phyloP scores from a whole-genome alignment of 2,797 vertebrate genomes.

The Myotis planiceps region DNA sequence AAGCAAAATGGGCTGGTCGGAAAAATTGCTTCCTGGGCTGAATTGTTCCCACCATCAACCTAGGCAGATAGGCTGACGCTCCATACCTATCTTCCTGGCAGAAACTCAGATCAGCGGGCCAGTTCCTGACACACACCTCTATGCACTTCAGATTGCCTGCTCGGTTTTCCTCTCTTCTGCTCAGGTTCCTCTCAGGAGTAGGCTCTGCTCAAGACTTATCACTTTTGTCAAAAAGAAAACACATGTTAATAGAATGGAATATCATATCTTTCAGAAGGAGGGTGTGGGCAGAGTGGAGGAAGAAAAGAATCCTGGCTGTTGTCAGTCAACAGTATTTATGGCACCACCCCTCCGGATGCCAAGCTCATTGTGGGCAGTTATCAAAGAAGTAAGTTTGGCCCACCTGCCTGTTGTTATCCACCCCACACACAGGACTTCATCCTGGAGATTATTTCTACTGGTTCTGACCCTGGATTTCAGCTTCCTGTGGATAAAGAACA shows the following conservation, averaged over 20 bases:
- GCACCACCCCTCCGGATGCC: not conserved
- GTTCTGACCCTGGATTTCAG: not conserved
- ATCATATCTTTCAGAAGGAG: slow-evolving; percentile 2
- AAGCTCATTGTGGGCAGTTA: not conserved
- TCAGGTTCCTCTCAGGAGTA: not conserved
- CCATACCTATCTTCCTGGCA: not conserved
- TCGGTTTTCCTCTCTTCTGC: not conserved
- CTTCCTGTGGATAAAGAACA: not conserved
- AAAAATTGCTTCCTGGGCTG: not conserved
- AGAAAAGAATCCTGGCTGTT: slow-evolving; percentile 13
- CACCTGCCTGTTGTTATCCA: not conserved
- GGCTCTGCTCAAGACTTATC: not conserved
- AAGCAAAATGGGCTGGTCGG: not conserved
- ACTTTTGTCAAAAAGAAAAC: slow-evolving; percentile 5
- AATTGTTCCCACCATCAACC: not conserved
- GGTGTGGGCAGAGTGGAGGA: not conserved
- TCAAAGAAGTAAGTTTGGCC: not conserved
- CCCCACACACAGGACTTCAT: not conserved
- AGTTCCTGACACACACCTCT: not conserved
- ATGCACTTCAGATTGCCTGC: not conserved
- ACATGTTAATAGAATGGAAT: not conserved
- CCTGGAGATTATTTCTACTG: not conserved
- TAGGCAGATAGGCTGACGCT: not conserved
- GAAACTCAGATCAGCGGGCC: not conserved
- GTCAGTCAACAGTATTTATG: not conserved